A percentile compares a stretch with the other conserved stretches of the same genome.
phyloP scores from a whole-genome alignment of 1,140 invertebrate genomes.

The Papilio aristodemus region DNA sequence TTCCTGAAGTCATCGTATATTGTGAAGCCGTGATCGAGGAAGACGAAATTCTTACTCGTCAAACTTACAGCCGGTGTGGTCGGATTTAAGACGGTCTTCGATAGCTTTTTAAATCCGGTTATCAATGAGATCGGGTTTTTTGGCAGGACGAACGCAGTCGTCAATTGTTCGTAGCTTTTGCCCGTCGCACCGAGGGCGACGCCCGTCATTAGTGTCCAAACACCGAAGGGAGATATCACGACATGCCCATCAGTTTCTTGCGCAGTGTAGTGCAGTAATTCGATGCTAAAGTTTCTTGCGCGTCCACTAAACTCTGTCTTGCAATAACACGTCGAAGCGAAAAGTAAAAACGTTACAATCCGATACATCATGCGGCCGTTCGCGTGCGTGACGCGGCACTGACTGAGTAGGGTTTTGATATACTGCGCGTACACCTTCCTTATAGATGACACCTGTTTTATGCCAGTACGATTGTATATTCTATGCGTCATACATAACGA shows the following conservation, averaged over 20 bases:
- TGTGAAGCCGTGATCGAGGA: constrained; percentile 61
- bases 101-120: constrained; percentile 60
- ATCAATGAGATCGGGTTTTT: constrained; percentile 49
- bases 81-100: constrained; percentile 51
- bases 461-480: constrained; percentile 2
- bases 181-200: constrained; percentile 26
- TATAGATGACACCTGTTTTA: constrained; percentile 19
- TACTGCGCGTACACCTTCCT: constrained; percentile 22
- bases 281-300: constrained; percentile 30
- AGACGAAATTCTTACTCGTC: constrained; percentile 67
- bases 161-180: constrained; percentile 50
- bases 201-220: constrained; percentile 27
- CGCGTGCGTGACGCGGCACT: neutral
- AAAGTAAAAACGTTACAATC: constrained; percentile 18
- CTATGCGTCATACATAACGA: constrained; percentile 11
- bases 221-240: constrained; percentile 29
- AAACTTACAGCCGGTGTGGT: constrained; percentile 54
- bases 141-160: constrained; percentile 58
- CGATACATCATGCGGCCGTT: constrained; percentile 27
- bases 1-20: constrained; percentile 52
- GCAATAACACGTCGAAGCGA: constrained; percentile 22
- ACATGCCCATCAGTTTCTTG: constrained; percentile 28
- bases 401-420: neutral
- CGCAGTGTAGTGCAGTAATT: constrained; percentile 27
- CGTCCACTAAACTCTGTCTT: constrained; percentile 30